Evolutionary conservation across 2,888 invertebrate species (phyloP), one percentile per base, ranked within the genome.

Genomic region (Beris chalybata): DNA sequence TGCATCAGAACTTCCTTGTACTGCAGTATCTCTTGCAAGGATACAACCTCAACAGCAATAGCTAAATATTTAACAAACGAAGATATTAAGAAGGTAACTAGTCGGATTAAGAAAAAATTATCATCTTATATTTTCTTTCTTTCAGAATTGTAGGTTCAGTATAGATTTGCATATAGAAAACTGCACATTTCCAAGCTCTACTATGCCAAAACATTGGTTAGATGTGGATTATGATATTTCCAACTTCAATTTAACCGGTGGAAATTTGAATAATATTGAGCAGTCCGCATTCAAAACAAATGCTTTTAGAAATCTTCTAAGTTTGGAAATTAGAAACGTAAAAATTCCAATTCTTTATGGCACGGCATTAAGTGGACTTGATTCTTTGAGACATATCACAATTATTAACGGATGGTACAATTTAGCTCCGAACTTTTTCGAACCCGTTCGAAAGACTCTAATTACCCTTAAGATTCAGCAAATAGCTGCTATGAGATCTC

Each of bases 141-240:
- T 38, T 38, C 38, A 38, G 38, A 38, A 5, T 38, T 38, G 38
- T 9, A 3, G 1, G 9, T 22, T 22, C 22, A 38, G 75, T 5
- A 75, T 38, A 7, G 1, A 38, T 1, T 9, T 38, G 5, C 38
- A 38, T 38, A 9, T 38, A 38, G 2, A 12, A 15, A 53, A 53
- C 15, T 22, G 53, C 29, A 5, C n/a, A 53, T 53, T 53, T 53
- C 53, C 53, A 7, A 22, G 15, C 12, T 9, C n/a, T 9, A 53
- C 15, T 15, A n/a, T 53, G 15, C 12, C 53, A 29, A 53, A 22
- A 5, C 9, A 53, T n/a, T 53, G 53, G 53, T 22, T 53, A 12
- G 6, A n/a, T 30, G 29, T 1, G 1, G 15, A 53, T 29, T 22
- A 29, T 12, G 1, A 5, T 2, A n/a, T 53, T 12, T 9, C 5